These are phyloP conservation scores for Phymastichus coffea DNA, from an alignment of 1,140 invertebrate genomes.

Conservation along the genomic window DNA sequence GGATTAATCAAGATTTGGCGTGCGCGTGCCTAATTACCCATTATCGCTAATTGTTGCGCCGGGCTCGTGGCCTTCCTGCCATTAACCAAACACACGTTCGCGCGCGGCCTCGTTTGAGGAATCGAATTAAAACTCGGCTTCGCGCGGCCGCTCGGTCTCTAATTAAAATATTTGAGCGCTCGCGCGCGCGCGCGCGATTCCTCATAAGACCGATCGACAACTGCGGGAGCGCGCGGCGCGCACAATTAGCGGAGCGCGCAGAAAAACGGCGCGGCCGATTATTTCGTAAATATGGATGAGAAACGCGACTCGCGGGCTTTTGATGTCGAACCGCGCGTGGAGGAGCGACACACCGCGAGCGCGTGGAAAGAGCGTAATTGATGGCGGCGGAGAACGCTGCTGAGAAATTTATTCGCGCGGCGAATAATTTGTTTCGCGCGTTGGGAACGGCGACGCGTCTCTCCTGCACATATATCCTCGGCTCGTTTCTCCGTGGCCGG, in stretches of 20 bases:
- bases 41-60: slow-evolving; percentile 33
- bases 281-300: slow-evolving; percentile 27
- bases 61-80: slow-evolving; percentile 25
- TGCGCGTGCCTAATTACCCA: slow-evolving; percentile 21
- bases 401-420: slow-evolving; percentile 5
- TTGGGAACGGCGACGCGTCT: no score
- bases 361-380: slow-evolving; percentile 12
- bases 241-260: not conserved
- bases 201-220: not conserved
- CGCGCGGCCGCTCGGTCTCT: slow-evolving; percentile 11
- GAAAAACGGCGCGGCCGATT: slow-evolving; percentile 18
- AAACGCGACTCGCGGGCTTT: not conserved
- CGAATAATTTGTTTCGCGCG: not conserved
- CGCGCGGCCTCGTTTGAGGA: not conserved
- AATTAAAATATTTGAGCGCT: not conserved
- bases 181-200: not conserved
- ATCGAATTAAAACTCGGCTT: slow-evolving; percentile 23
- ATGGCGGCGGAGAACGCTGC: not conserved
- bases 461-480: no score
- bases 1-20: no score
- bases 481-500: no score
- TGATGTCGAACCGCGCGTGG: slow-evolving; percentile 5
- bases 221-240: not conserved
- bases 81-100: slow-evolving; percentile 28
- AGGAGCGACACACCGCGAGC: not conserved